These are phyloP conservation scores for Plectus sambesii DNA, from an alignment of 1,140 invertebrate species.

Conservation along the genomic window DNA sequence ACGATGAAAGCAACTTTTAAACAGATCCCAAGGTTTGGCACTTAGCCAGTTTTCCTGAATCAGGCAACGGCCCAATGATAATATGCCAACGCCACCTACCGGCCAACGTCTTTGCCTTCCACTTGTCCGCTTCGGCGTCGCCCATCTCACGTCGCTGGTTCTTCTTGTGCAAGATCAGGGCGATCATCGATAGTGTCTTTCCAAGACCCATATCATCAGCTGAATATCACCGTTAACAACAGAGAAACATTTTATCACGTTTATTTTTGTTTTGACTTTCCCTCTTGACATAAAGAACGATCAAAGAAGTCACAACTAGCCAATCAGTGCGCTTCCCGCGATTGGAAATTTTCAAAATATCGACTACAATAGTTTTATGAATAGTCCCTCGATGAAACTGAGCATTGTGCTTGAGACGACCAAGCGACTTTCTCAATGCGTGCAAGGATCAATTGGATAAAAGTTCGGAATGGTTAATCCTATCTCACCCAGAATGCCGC, in stretches of 20 bases:
- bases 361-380: not conserved
- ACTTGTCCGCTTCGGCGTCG: slow-evolving; percentile 11
- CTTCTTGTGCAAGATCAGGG: slow-evolving; percentile 56
- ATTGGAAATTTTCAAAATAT: not conserved
- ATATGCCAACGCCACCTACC: slow-evolving; percentile 44
- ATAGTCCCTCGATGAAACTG: too few species aligned
- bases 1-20: too few species aligned
- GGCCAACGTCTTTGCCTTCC: slow-evolving; percentile 29
- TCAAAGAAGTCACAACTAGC: not conserved
- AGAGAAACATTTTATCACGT: slow-evolving; percentile 28
- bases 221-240: too few species aligned
- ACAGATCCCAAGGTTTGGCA: slow-evolving; percentile 40
- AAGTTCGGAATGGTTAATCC: too few species aligned
- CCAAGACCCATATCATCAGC: slow-evolving; percentile 88
- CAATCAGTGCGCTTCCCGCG: not conserved
- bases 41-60: slow-evolving; percentile 29
- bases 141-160: slow-evolving; percentile 13
- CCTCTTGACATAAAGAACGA: too few species aligned
- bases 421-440: not conserved
- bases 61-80: slow-evolving; percentile 42
- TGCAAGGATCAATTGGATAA: not conserved
- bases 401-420: too few species aligned
- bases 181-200: slow-evolving; percentile 83
- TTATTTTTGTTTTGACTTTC: slow-evolving; percentile 17
- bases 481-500: slow-evolving; percentile 58